Evolutionary conservation across 2,888 invertebrate species (phyloP).

Genomic region (Auanema sp.): DNA sequence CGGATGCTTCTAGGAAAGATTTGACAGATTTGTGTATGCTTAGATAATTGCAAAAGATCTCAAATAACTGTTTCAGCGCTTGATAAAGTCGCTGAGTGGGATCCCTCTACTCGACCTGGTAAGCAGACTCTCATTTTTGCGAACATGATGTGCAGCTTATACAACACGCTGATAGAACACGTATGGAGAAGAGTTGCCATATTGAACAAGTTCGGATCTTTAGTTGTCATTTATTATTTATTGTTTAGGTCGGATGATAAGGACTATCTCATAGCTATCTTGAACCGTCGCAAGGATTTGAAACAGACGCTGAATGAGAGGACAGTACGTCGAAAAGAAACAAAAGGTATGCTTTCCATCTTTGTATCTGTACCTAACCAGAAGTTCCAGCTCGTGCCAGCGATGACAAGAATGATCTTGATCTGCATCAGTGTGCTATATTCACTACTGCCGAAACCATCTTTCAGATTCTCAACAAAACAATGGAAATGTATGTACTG

Average conservation of each 20-base stretch:
- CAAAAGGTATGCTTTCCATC: background rate
- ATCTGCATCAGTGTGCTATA: conserved; percentile 10
- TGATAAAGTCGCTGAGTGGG: conserved; percentile 41
- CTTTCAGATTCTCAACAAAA: conserved; percentile 13
- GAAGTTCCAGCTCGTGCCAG: background rate
- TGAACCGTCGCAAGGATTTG: conserved; percentile 30
- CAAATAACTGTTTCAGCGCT: conserved; percentile 20
- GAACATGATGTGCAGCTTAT: conserved; percentile 35
- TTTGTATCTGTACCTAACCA: background rate
- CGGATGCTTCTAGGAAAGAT: too few relatives aligned
- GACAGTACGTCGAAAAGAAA: conserved; percentile 6
- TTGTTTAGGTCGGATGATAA: conserved; percentile 19
- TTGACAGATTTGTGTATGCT: too few relatives aligned
- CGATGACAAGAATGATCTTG: background rate
- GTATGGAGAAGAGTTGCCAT: conserved; percentile 38
- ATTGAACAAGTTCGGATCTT: conserved; percentile 7
- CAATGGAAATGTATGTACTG: conserved; percentile 3
- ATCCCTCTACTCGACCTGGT: conserved; percentile 22
- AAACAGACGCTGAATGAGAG: conserved; percentile 22
- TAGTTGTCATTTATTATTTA: background rate
- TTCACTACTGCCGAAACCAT: conserved; percentile 7
- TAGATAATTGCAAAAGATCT: too few relatives aligned
- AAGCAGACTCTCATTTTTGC: conserved; percentile 27
- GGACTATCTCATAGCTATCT: conserved; percentile 26
- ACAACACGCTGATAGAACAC: conserved; percentile 44